Conservation (phyloP, 2,113 vertebrate genomes). For the Puntigrus tetrazona region DNA sequence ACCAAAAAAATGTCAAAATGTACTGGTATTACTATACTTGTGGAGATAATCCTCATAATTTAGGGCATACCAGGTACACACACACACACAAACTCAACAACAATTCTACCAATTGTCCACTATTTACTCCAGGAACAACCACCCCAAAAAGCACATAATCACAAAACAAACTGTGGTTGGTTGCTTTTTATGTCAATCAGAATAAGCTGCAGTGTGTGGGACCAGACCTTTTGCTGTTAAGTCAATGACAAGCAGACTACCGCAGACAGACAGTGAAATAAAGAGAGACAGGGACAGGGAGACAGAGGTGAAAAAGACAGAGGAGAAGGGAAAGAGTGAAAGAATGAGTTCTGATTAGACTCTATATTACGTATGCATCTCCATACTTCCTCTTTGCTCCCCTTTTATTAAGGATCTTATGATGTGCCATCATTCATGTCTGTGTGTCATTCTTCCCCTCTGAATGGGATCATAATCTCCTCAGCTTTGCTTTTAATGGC, state of each 20-base stretch:
- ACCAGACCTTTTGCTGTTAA: neutral
- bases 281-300: neutral
- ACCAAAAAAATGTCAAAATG: no score
- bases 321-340: neutral
- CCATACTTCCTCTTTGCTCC: constrained; percentile 56
- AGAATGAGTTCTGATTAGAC: constrained; percentile 35
- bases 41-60: no score
- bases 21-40: no score
- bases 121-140: no score
- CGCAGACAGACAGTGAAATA: neutral
- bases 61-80: no score
- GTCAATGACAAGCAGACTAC: neutral
- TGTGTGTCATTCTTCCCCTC: constrained; percentile 66
- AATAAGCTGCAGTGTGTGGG: neutral
- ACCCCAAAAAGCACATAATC: no score
- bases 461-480: constrained; percentile 74
- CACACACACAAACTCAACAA: no score
- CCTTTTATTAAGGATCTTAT: constrained; percentile 63
- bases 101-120: neutral
- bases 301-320: constrained; percentile 7
- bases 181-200: neutral
- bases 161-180: neutral
- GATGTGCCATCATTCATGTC: constrained; percentile 73
- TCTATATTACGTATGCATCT: constrained; percentile 56
- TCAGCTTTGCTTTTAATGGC: constrained; percentile 76